Percentiles rank a stretch among this genome's conserved stretches.
Evolutionary conservation across 2,888 invertebrate genomes (phyloP).

Genomic region (Pandemis corylana): DNA sequence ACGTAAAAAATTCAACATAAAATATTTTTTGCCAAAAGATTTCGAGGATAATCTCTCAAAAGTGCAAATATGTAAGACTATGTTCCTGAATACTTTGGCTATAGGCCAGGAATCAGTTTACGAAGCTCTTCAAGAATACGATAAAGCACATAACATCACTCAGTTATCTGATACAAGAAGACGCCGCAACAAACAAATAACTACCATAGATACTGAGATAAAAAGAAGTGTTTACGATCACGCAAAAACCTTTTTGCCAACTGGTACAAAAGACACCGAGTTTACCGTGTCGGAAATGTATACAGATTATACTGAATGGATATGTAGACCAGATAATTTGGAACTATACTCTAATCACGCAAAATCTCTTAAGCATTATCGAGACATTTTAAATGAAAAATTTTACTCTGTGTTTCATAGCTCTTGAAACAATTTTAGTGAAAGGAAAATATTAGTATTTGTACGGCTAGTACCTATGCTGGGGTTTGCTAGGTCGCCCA

Average conservation of each 20-base stretch:
- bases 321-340: background rate
- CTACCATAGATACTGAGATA: background rate
- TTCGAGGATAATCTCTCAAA: background rate
- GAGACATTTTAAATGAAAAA: constrained; percentile 8
- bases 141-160: background rate
- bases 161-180: background rate
- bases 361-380: background rate
- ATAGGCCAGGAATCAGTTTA: background rate
- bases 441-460: background rate
- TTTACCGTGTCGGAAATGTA: background rate
- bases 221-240: constrained; percentile 9
- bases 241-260: background rate
- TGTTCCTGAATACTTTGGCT: constrained; percentile 3
- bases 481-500: too few relatives aligned
- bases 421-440: background rate
- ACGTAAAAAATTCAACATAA: background rate
- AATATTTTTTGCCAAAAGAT: constrained; percentile 4
- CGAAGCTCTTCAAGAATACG: constrained; percentile 1
- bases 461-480: background rate
- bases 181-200: background rate
- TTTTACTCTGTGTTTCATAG: background rate
- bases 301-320: background rate
- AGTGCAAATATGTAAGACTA: background rate
- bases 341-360: background rate
- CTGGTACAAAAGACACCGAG: background rate